A percentile compares a stretch with the other conserved stretches of the same genome.
phyloP scores from a whole-genome alignment of 2,113 vertebrate genomes.

The Pan troglodytes region DNA sequence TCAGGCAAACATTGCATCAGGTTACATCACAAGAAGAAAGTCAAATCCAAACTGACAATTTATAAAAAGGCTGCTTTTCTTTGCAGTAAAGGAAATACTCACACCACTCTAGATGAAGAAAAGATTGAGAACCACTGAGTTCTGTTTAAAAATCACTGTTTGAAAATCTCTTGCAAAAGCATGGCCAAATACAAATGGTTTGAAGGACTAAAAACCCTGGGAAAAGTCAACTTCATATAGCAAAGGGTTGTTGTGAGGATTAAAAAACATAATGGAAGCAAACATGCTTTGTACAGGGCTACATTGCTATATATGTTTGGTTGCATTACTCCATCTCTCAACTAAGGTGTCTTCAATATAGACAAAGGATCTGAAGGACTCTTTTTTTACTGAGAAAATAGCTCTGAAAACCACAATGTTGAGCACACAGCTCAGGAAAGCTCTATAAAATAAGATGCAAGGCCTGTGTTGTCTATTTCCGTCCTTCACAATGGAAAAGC shows the following conservation, averaged over 20 bases:
- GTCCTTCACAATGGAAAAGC: not conserved
- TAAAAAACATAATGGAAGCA: not conserved
- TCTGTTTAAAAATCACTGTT: conserved; percentile 27
- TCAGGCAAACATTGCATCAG: conserved; percentile 5
- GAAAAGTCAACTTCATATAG: not conserved
- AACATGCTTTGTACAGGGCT: not conserved
- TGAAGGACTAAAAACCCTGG: not conserved
- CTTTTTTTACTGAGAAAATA: not conserved
- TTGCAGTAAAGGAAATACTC: conserved; percentile 13
- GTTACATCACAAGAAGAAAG: conserved; percentile 63
- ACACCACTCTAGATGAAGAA: conserved; percentile 33
- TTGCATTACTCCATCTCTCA: not conserved
- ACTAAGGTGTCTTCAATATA: not conserved
- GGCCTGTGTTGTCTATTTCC: not conserved
- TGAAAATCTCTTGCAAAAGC: conserved; percentile 23
- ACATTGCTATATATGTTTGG: fast-evolving
- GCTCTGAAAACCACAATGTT: conserved; percentile 30
- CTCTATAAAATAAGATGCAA: not conserved
- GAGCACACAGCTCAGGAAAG: not conserved
- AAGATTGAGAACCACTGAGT: not conserved
- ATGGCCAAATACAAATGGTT: not conserved
- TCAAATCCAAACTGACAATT: conserved; percentile 39
- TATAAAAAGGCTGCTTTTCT: conserved; percentile 42
- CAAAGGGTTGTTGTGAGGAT: not conserved
- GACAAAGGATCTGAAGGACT: not conserved